Conservation (phyloP, 2,797 vertebrate species). For the Trachurus trachurus region DNA sequence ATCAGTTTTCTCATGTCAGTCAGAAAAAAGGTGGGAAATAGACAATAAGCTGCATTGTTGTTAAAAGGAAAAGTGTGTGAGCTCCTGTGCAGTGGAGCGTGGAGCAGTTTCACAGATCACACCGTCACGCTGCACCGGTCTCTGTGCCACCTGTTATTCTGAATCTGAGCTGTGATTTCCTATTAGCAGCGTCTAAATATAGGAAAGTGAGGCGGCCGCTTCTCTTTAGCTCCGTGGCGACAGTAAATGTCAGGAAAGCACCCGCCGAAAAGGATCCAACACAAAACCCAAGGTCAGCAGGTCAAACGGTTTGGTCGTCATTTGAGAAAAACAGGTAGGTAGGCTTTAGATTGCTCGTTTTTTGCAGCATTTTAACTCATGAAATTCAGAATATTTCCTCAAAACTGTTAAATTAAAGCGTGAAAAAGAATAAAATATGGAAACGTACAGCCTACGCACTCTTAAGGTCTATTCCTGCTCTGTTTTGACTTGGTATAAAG, state of each 20-base stretch:
- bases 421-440: no score
- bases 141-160: slow-evolving; percentile 65
- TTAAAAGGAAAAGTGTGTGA: background rate
- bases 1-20: no score
- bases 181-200: slow-evolving; percentile 45
- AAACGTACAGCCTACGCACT: no score
- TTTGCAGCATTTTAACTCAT: background rate
- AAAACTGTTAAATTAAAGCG: no score
- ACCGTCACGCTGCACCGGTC: background rate
- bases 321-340: background rate
- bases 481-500: no score
- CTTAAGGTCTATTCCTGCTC: no score
- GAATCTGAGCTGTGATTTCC: slow-evolving; percentile 43
- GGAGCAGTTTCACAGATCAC: slow-evolving; percentile 11
- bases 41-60: no score
- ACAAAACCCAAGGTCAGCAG: background rate
- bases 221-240: slow-evolving; percentile 10
- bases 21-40: no score
- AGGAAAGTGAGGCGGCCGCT: slow-evolving; percentile 34
- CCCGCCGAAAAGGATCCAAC: background rate
- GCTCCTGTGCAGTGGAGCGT: background rate
- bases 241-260: slow-evolving; percentile 48
- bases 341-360: background rate
- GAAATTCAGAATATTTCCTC: no score
- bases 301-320: slow-evolving; percentile 21